Base-by-base conservation (phyloP, 2,113 vertebrate species). In the Motacilla tschutschensis region DNA sequence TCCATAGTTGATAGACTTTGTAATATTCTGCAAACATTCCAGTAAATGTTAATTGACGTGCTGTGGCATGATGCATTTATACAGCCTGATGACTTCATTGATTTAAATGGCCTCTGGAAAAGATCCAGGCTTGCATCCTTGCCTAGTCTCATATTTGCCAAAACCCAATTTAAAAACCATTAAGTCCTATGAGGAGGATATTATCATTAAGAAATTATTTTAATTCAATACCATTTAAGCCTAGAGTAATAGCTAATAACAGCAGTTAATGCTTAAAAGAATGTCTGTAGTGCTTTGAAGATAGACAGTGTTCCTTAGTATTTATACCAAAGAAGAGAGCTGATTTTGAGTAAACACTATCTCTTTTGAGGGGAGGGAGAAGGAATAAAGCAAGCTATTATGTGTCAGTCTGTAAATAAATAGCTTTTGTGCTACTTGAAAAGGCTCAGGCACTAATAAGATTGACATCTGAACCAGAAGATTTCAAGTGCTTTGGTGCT, bases 181-280 rank as follows among this genome's bases (percentile, higher is more conserved):
- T 94, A 96, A 95, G 66, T 85, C 69, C 29, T 88, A 38, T 88
- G 93, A 94, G 85, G 79, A 94, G 31, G 35, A 64, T 43, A 85
- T 95, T 87, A 94, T 83, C 92, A 92, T 96, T 94, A 81, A 71
- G 90, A 89, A 86, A 96, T 96, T 93, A 95, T 95, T 93, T 94
- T 91, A 85, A 93, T 93, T 94, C 81, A 93, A 85, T 92, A 92
- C 40, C 43, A 87, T 89, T 95, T 96, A 91, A 84, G 36, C 43
- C 87, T 73, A 81, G 75, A 91, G 79, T 84, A 94, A 96, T 76
- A 91, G 65, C 74, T 94, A 89, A 85, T 89, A 87, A 80, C 29
- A 85, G 43, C 70, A 89, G 63, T 43, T 62, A 78, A 43, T 47
- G 12, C 9, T 87, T 91, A 76, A 53, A 75, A 79, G 21, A 58